Conservation (phyloP, 2,113 vertebrate species). For the Sturnira hondurensis region DNA sequence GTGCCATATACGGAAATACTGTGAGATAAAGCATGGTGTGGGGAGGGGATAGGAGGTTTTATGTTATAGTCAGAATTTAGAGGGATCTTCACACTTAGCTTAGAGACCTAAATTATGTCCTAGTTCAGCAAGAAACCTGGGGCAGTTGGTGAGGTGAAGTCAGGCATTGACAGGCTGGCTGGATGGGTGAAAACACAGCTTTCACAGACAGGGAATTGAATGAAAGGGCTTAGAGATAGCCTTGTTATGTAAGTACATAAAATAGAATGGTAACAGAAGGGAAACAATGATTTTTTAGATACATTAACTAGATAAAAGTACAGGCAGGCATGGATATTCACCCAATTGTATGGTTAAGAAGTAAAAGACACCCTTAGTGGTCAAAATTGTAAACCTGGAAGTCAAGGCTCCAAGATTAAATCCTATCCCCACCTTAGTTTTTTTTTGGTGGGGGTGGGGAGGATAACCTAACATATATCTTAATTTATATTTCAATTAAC, state of each 20-base stretch:
- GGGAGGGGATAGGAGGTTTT: rapidly evolving
- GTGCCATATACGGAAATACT: not conserved
- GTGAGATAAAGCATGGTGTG: not conserved
- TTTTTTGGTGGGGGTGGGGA: too few relatives aligned
- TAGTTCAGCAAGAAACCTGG: not conserved
- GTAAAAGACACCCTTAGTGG: not conserved
- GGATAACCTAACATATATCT: not conserved
- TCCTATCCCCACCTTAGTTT: not conserved
- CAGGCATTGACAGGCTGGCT: not conserved
- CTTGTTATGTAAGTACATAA: not conserved
- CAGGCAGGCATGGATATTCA: not conserved
- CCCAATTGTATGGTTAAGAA: not conserved
- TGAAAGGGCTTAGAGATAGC: not conserved
- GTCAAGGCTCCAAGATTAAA: not conserved
- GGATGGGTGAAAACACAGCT: not conserved
- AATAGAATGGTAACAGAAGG: not conserved
- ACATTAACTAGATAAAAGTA: not conserved
- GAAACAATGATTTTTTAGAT: not conserved
- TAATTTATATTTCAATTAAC: not conserved
- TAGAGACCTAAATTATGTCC: not conserved
- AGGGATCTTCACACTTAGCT: not conserved
- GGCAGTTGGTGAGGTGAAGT: not conserved
- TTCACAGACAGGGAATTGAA: not conserved
- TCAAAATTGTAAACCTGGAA: not conserved
- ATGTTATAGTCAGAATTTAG: not conserved